Evolutionary conservation across 2,113 vertebrate species (phyloP).

Genomic region (Peromyscus polionotus): DNA sequence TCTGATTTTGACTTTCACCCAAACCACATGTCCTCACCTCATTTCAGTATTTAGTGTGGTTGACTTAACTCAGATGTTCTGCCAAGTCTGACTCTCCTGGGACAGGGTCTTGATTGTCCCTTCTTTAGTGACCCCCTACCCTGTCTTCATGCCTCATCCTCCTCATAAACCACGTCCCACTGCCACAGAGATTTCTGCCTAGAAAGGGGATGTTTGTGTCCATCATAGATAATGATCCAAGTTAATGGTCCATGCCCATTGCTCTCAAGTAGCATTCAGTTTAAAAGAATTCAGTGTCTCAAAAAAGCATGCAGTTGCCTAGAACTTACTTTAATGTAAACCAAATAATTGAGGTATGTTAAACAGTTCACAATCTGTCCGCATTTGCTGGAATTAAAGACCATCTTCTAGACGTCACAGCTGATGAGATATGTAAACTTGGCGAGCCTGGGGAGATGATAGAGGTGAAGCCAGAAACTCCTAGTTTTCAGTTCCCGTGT

Average conservation of each 20-base stretch:
- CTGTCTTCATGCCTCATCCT: background rate
- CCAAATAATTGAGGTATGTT: background rate
- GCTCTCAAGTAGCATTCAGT: background rate
- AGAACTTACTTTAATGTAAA: background rate
- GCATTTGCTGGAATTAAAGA: background rate
- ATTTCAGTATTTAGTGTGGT: background rate
- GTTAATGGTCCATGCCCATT: background rate
- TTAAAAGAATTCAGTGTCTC: background rate
- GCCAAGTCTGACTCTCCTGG: background rate
- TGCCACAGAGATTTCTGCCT: background rate
- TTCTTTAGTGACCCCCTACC: background rate
- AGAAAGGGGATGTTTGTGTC: background rate
- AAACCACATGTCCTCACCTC: background rate
- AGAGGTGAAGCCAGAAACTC: background rate
- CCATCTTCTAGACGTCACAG: background rate
- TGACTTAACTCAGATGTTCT: background rate
- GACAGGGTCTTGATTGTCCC: background rate
- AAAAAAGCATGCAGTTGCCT: background rate
- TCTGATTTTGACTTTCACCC: background rate
- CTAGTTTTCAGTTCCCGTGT: background rate
- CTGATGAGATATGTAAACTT: background rate
- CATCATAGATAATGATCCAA: background rate
- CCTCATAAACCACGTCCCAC: background rate
- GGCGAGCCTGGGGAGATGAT: background rate
- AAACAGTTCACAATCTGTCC: background rate